These are phyloP conservation scores for Florisuga fusca DNA, from an alignment of 2,797 vertebrate genomes.

Conservation along the genomic window DNA sequence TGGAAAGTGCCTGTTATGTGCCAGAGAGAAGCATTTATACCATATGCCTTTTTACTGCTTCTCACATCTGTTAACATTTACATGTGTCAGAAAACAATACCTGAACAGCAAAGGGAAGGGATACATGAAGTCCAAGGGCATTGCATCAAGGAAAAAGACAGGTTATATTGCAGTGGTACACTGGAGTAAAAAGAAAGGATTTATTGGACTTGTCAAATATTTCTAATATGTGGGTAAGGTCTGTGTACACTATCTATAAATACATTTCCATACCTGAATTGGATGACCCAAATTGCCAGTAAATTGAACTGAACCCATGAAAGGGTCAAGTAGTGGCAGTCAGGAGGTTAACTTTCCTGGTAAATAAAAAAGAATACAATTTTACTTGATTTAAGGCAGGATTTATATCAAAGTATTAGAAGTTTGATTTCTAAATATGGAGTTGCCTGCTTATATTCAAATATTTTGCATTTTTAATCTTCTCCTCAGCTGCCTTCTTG, in stretches of 20 bases:
- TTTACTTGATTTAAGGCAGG: background rate
- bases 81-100: conserved; percentile 68
- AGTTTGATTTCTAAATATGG: background rate
- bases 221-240: background rate
- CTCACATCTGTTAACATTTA: conserved; percentile 70
- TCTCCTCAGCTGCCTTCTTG: background rate
- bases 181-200: background rate
- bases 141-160: conserved; percentile 24
- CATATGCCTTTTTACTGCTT: conserved; percentile 54
- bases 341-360: background rate
- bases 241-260: background rate
- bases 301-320: background rate
- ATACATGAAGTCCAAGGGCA: conserved; percentile 48
- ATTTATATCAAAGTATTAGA: background rate
- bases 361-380: background rate
- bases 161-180: background rate
- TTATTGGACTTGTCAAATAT: conserved; percentile 19
- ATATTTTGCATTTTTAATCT: conserved; percentile 19
- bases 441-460: background rate
- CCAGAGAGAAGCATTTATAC: conserved; percentile 67
- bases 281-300: background rate
- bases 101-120: conserved; percentile 48
- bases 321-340: background rate
- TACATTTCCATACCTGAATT: background rate
- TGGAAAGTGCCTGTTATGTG: conserved; percentile 58